Evolutionary conservation across 2,888 invertebrate genomes (phyloP).

Genomic region (Temnothorax rugatulus): DNA sequence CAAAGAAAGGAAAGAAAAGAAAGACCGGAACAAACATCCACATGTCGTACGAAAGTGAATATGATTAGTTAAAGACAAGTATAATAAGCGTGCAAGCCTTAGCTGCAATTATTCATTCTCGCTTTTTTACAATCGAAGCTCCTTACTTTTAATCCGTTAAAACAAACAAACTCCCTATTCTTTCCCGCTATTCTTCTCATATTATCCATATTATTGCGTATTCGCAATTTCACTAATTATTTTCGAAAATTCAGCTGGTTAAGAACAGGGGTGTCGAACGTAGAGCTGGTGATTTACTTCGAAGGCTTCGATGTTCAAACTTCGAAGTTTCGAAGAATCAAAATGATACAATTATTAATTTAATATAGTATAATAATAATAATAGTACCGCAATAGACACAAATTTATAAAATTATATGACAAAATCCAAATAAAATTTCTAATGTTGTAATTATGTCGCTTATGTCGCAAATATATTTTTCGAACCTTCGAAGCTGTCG

Average conservation of each 20-base stretch:
- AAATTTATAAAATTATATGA: too few species aligned
- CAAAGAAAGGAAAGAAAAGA: slow-evolving; percentile 45
- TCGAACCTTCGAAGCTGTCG: too few species aligned
- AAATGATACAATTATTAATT: too few species aligned
- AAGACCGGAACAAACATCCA: slow-evolving; percentile 49
- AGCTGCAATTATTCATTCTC: slow-evolving; percentile 8
- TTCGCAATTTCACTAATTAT: background rate
- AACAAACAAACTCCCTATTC: background rate
- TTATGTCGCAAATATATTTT: too few species aligned
- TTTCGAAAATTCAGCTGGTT: background rate
- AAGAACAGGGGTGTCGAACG: background rate
- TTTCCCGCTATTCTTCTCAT: background rate
- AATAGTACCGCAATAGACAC: too few species aligned
- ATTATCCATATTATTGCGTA: too few species aligned
- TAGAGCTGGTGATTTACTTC: too few species aligned
- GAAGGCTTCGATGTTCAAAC: too few species aligned
- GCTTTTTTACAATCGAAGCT: background rate
- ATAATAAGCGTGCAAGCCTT: slow-evolving; percentile 7
- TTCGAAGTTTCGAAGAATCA: too few species aligned
- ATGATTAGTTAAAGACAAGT: slow-evolving; percentile 33
- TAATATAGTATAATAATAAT: too few species aligned
- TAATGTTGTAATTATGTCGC: too few species aligned
- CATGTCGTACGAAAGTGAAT: slow-evolving; percentile 61
- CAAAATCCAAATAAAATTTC: too few species aligned
- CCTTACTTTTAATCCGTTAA: background rate